phyloP scores from a whole-genome alignment of 2,888 invertebrate genomes.

The Masnerella sp. region DNA sequence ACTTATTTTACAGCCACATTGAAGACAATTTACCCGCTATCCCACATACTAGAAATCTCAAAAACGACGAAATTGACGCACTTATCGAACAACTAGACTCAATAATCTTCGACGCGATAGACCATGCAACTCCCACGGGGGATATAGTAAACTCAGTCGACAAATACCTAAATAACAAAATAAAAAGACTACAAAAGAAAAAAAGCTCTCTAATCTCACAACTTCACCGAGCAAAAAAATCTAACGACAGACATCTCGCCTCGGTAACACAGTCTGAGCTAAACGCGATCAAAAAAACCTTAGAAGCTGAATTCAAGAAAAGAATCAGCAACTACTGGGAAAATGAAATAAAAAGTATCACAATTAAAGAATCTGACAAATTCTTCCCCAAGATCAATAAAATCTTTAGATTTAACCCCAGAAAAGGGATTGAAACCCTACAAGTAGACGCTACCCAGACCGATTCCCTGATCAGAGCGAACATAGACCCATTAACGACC shows the following conservation, averaged over 20 bases:
- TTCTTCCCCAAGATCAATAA: conserved; percentile 18
- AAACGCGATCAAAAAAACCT: not conserved
- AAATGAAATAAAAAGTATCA: conserved; percentile 5
- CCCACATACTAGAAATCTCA: not conserved
- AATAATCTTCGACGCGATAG: not conserved
- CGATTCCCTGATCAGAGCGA: not conserved
- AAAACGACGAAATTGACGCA: not conserved
- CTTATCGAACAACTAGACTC: not conserved
- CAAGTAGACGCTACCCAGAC: not conserved
- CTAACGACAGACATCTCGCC: not conserved
- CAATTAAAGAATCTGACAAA: not conserved
- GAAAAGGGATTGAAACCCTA: not conserved
- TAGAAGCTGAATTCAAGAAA: not conserved
- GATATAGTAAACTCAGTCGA: not conserved
- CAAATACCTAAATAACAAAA: conserved; percentile 1
- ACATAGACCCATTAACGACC: not conserved
- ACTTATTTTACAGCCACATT: not conserved
- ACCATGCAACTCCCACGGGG: not conserved
- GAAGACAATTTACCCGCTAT: not conserved
- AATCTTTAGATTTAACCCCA: conserved; percentile 11
- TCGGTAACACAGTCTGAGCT: not conserved
- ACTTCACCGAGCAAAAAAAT: not conserved
- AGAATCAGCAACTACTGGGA: conserved; percentile 17
- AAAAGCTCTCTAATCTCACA: not conserved
- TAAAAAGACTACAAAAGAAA: conserved; percentile 1